Base-by-base conservation (phyloP, 2,888 invertebrate species). In the Epicampocera succincta region DNA sequence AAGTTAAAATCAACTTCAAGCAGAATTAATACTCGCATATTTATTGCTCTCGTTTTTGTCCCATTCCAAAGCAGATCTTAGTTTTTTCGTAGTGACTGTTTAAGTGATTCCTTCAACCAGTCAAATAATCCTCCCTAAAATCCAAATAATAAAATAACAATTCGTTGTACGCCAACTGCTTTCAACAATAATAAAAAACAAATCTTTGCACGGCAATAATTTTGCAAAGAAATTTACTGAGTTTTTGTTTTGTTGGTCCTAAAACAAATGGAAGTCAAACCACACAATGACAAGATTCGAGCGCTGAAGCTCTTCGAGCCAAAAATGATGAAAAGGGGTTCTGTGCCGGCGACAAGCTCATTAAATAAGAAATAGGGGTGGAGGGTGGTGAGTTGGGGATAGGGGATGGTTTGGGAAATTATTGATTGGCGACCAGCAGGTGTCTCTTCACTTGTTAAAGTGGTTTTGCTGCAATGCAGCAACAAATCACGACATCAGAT, bases 381-480 rank as follows among this genome's bases (percentile, higher is more conserved):
- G 29, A 29, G n/a, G 29, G 6, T 29, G 29, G 29, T 6, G 6
- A 29, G 29, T 29, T 29, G 29, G 29, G 29, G 3, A 29, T 4
- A 29, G 29, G 29, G 3, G 6, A 29, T 4, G 29, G 29, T 6
- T 6, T 52, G 6, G 25, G 5, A 44, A 21, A 42, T 42, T 44
- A 25, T 60, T 8, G 60, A 44, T 60, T 42, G n/a, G 9, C 25
- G 25, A 60, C 42, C 60, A 42, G n/a, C 40, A 25, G 60, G 25
- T 60, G 25, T 25, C 42, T 25, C n/a, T 44, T 21, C n/a, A n/a
- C n/a, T n/a, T n/a, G n/a, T n/a, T n/a, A n/a, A n/a, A n/a, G n/a
- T n/a, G n/a, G n/a, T n/a, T n/a, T n/a, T n/a, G n/a, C n/a, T n/a
- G n/a, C n/a, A 19, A 19, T 19, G 40, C 13, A 13, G 5, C 6